Evolutionary conservation across 2,797 vertebrate genomes (phyloP).

Genomic region (Adrianichthys oophorus): DNA sequence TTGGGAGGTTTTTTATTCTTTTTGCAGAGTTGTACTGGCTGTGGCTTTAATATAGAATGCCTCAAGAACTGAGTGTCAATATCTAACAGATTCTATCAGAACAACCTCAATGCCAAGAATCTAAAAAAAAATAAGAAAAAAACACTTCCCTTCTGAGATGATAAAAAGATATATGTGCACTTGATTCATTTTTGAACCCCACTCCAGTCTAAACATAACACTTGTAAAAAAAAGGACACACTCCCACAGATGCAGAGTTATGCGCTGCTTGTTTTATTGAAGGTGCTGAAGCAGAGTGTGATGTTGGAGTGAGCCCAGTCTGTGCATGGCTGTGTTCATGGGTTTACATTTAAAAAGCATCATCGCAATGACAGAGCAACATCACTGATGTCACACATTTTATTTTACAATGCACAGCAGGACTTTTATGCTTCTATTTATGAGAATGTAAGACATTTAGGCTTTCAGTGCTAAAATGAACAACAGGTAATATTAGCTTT

Average conservation of each 20-base stretch:
- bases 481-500: too few species aligned
- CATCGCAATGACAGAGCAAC: constrained; percentile 13
- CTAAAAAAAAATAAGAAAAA: constrained; percentile 12
- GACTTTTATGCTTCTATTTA: constrained; percentile 1
- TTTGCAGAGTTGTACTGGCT: constrained; percentile 2
- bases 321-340: constrained; percentile 23
- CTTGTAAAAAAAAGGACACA: constrained; percentile 57
- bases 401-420: background rate
- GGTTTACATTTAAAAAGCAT: constrained; percentile 19
- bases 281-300: constrained; percentile 51
- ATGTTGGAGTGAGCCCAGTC: constrained; percentile 45
- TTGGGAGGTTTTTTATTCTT: constrained; percentile 1
- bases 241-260: constrained; percentile 41
- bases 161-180: constrained; percentile 47
- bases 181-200: constrained; percentile 40
- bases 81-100: constrained; percentile 48
- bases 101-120: constrained; percentile 56
- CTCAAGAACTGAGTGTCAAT: constrained; percentile 36
- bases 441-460: background rate
- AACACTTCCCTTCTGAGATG: constrained; percentile 45
- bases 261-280: constrained; percentile 40
- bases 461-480: background rate
- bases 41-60: constrained; percentile 15
- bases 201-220: constrained; percentile 38
- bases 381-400: constrained; percentile 1